Evolutionary conservation across 2,888 invertebrate species (phyloP).

Genomic region (Eupithecia tripunctaria): DNA sequence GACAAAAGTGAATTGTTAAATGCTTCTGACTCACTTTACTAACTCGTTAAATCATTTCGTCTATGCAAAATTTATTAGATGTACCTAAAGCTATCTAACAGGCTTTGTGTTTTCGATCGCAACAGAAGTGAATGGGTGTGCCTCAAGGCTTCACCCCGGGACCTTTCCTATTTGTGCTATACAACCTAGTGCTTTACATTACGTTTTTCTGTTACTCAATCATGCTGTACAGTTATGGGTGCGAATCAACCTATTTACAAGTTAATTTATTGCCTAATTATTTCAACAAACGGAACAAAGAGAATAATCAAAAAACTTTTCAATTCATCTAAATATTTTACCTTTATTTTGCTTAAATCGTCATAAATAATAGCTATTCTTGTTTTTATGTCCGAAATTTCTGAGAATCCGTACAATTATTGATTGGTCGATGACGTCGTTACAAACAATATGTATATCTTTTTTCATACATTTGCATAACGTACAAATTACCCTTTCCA

Average conservation of each 20-base stretch:
- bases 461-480: slow-evolving; percentile 8
- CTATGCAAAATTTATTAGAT: slow-evolving; percentile 16
- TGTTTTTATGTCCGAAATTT: neutral
- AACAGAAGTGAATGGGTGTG: slow-evolving; percentile 17
- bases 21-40: neutral
- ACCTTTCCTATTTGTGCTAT: slow-evolving; percentile 15
- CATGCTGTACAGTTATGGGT: neutral
- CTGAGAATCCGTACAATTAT: neutral
- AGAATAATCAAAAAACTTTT: neutral
- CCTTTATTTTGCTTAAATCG: neutral
- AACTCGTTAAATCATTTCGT: slow-evolving; percentile 13
- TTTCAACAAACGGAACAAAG: neutral
- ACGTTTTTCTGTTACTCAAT: neutral
- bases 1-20: neutral
- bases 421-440: neutral
- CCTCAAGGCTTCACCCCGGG: slow-evolving; percentile 13
- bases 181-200: neutral
- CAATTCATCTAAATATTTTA: neutral
- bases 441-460: slow-evolving; percentile 1
- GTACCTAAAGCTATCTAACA: slow-evolving; percentile 11
- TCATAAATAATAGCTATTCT: neutral
- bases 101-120: slow-evolving; percentile 9
- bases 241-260: neutral
- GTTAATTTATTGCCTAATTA: neutral
- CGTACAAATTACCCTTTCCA: slow-evolving; percentile 26